A percentile compares a stretch with the other conserved stretches of the same genome.
phyloP scores from a whole-genome alignment of 2,113 vertebrate genomes.

The Odontophorus gujanensis region DNA sequence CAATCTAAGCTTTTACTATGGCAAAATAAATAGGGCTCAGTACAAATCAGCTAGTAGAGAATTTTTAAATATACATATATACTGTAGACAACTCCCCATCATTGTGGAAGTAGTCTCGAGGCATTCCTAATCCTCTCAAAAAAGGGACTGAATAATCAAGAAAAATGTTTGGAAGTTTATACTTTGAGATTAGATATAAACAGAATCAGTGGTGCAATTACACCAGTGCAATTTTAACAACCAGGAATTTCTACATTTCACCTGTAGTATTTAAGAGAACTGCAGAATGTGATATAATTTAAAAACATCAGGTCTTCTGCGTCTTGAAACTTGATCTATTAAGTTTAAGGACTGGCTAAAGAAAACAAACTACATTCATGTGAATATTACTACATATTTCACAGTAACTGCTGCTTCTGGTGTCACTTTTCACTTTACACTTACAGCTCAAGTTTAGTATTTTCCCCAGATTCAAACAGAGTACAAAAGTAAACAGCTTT shows the following conservation, averaged over 20 bases:
- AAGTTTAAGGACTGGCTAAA: background rate
- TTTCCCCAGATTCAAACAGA: background rate
- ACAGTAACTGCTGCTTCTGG: background rate
- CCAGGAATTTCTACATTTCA: background rate
- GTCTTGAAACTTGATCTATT: background rate
- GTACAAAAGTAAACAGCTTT: background rate
- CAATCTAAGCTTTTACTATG: background rate
- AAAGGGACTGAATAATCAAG: background rate
- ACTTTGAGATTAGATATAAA: background rate
- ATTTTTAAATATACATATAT: background rate
- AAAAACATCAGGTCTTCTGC: rapidly evolving
- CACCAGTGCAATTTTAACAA: background rate
- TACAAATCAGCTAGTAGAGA: background rate
- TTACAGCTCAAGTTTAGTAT: background rate
- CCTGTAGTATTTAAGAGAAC: background rate
- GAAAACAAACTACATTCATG: background rate
- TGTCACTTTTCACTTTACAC: background rate
- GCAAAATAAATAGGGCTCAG: background rate
- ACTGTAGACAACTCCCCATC: background rate
- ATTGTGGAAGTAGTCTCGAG: background rate
- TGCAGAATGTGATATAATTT: background rate
- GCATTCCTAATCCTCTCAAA: background rate
- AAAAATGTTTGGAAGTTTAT: background rate
- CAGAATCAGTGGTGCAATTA: background rate
- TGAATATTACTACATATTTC: background rate